These are phyloP conservation scores for Troilus luridus DNA, from an alignment of 2,888 invertebrate genomes.

Conservation along the genomic window DNA sequence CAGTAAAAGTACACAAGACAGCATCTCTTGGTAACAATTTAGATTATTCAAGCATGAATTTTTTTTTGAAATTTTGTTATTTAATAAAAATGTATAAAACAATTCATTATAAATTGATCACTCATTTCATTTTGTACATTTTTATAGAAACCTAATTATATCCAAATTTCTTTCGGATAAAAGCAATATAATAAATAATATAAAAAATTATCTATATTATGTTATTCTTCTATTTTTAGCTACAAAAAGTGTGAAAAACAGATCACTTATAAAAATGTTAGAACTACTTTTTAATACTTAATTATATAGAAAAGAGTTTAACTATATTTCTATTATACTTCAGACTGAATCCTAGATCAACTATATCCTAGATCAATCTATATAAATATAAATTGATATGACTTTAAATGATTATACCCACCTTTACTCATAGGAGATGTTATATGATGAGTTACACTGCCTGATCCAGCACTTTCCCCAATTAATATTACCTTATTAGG, in stretches of 20 bases:
- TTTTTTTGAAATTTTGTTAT: no score
- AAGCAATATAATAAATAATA: no score
- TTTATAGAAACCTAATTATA: no score
- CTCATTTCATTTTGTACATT: no score
- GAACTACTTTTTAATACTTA: not conserved
- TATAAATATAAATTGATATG: not conserved
- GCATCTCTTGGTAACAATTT: no score
- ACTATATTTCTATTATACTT: not conserved
- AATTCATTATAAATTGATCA: no score
- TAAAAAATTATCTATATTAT: not conserved
- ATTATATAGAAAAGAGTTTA: not conserved
- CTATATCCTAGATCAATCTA: not conserved
- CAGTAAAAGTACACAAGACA: no score
- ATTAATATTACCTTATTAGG: constrained; percentile 12
- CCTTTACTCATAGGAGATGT: constrained; percentile 30
- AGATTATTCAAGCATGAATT: no score
- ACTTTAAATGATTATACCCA: not conserved
- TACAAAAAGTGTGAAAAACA: no score
- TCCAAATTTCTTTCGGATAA: no score
- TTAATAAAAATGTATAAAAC: no score
- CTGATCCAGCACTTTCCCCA: constrained; percentile 47
- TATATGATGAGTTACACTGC: constrained; percentile 25
- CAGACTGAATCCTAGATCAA: not conserved
- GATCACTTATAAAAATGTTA: no score
- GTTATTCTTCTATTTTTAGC: constrained; percentile 1